Evolutionary conservation across 2,888 invertebrate genomes (phyloP), one percentile per base, ranked within the genome.

Genomic region (Emmelina monodactyla): DNA sequence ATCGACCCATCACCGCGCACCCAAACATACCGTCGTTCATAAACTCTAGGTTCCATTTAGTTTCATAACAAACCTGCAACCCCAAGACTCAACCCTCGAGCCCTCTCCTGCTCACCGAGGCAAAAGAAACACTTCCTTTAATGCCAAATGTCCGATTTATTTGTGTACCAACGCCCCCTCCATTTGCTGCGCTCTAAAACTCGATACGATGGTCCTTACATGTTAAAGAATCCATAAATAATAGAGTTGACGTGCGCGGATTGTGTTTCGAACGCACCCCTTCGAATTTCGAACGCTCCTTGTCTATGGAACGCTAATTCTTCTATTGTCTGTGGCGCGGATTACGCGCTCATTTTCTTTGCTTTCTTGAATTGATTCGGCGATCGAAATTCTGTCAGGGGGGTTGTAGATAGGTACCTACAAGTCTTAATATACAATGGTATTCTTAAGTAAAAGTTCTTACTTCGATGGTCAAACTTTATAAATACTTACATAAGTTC

Each of bases 221-320:
- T 78, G 79, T 78, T 78, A 70, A 78, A 78, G 79, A 79, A 78
- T 73, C 79, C 79, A 76, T 79, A 75, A 79, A 78, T 79, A 79
- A 78, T 79, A 78, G 66, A 79, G 72, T 78, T 76, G 78, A 73
- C 78, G 78, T 67, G 62, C 53, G 46, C 57, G 71, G 71, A 73
- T 73, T 73, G 66, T 70, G 65, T 71, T 70, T 65, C n/a, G n/a
- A n/a, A n/a, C n/a, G n/a, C n/a, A n/a, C 60, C 61, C 60, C 54
- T 53, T 58, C 55, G 49, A 49, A 55, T 53, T 53, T 56, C 57
- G 60, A 58, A 58, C 55, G 49, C 54, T 58, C 54, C 69, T 72
- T 66, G 71, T 75, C 70, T 70, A 69, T 68, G n/a, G 61, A 56
- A 58, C 52, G 47, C 60, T 79, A 79, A 78, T 78, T 63, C 79